These are phyloP conservation scores for Cylas formicarius DNA, from an alignment of 1,140 invertebrate genomes.

Conservation along the genomic window DNA sequence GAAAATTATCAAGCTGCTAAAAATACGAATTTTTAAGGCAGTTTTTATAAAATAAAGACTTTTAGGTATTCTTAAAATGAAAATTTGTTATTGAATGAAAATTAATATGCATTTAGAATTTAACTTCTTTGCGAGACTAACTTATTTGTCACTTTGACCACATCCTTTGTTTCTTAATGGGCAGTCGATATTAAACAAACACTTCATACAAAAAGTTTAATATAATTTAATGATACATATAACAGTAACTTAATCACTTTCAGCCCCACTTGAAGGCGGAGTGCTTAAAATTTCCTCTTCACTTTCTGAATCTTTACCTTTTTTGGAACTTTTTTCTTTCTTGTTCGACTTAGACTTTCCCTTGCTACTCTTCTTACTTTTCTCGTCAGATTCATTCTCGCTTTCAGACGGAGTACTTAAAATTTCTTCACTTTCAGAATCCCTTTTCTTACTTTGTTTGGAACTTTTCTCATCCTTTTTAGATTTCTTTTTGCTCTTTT, in stretches of 20 bases:
- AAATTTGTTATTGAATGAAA: no score
- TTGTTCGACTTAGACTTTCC: conserved; percentile 18
- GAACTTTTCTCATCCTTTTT: conserved; percentile 34
- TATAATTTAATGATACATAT: no score
- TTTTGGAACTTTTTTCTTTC: conserved; percentile 35
- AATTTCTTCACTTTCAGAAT: conserved; percentile 12
- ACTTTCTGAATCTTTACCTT: conserved; percentile 32
- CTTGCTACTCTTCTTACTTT: conserved; percentile 16
- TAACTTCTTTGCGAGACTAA: no score
- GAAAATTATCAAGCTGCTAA: no score
- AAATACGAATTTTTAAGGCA: no score
- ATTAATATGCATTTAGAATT: no score
- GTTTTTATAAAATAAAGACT: no score
- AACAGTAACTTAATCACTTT: conserved; percentile 39
- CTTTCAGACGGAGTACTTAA: conserved; percentile 10
- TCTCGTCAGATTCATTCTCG: conserved; percentile 14
- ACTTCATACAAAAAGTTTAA: no score
- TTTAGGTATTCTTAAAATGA: no score
- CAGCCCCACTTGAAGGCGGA: conserved; percentile 43
- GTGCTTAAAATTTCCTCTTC: conserved; percentile 43
- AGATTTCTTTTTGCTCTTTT: conserved; percentile 32
- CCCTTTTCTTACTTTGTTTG: conserved; percentile 26
- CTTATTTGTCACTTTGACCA: no score
- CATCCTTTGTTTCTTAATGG: background rate
- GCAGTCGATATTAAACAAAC: conserved; percentile 26